Evolutionary conservation across 2,797 vertebrate genomes (phyloP).

Genomic region (Rhinoraja longicauda): DNA sequence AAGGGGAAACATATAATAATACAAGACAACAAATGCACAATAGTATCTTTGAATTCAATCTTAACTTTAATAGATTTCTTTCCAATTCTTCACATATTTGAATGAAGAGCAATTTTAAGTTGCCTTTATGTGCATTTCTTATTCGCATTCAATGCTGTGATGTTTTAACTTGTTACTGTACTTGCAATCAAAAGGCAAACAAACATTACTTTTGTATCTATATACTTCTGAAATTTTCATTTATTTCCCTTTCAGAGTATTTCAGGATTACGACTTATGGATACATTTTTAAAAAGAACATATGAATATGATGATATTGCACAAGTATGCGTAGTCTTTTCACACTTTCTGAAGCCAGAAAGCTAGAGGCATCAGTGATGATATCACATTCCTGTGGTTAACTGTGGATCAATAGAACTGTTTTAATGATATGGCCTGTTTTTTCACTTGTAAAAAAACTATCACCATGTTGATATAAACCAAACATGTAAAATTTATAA

Average conservation of each 20-base stretch:
- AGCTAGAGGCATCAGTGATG: slow-evolving; percentile 52
- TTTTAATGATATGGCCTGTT: slow-evolving; percentile 45
- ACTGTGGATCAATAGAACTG: slow-evolving; percentile 59
- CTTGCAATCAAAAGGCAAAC: background rate
- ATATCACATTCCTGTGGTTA: slow-evolving; percentile 42
- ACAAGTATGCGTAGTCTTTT: slow-evolving; percentile 91
- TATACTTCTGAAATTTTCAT: slow-evolving; percentile 36
- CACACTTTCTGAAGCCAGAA: slow-evolving; percentile 67
- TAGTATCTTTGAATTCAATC: background rate
- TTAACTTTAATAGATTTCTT: background rate
- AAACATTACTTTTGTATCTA: background rate
- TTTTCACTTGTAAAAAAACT: slow-evolving; percentile 45
- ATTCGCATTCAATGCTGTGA: background rate
- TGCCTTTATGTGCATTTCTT: background rate
- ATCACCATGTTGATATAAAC: slow-evolving; percentile 46
- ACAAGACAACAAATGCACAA: background rate
- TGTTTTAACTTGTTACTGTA: background rate
- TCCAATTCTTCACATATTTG: background rate
- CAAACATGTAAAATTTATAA: background rate
- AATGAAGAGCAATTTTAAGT: background rate
- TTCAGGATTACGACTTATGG: slow-evolving; percentile 88
- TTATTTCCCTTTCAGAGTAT: slow-evolving; percentile 68
- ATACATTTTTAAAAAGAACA: slow-evolving; percentile 94
- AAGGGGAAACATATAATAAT: background rate
- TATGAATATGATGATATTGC: slow-evolving; percentile 96